A percentile compares a stretch with the other conserved stretches of the same genome.
Conservation (phyloP, 2,888 invertebrate species). For the Coenonympha glycerion region DNA sequence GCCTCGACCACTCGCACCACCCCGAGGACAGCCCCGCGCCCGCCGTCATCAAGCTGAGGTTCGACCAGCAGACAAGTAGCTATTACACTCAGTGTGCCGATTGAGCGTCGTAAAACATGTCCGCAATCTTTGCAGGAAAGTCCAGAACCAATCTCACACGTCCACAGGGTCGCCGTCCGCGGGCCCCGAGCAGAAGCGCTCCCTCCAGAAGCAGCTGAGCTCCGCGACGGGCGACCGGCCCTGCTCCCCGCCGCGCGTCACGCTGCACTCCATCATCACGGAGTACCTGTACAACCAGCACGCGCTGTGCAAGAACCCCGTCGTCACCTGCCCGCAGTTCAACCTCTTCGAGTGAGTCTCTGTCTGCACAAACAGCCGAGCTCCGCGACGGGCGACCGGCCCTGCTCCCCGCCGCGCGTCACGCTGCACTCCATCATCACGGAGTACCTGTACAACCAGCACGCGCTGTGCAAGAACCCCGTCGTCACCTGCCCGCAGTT, state of each 20-base stretch:
- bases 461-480: too few species aligned
- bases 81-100: too few species aligned
- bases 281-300: conserved; percentile 98
- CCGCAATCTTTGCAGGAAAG: conserved; percentile 45
- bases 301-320: conserved; percentile 97
- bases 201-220: conserved; percentile 69
- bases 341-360: conserved; percentile 87
- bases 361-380: too few species aligned
- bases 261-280: conserved; percentile 93
- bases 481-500: too few species aligned
- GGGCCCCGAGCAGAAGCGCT: conserved; percentile 52
- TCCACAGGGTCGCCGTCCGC: conserved; percentile 24
- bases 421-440: too few species aligned
- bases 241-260: conserved; percentile 73
- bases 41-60: conserved; percentile 62
- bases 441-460: too few species aligned
- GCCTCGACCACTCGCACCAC: conserved; percentile 38
- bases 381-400: too few species aligned
- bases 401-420: too few species aligned
- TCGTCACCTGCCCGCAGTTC: conserved; percentile 97
- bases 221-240: conserved; percentile 48
- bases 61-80: too few species aligned
- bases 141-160: conserved; percentile 37
- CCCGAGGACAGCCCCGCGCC: conserved; percentile 43
- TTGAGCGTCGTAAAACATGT: too few species aligned